A percentile compares a stretch with the other conserved stretches of the same genome.
phyloP scores from a whole-genome alignment of 2,888 invertebrate genomes.

The Diabrotica balteata region DNA sequence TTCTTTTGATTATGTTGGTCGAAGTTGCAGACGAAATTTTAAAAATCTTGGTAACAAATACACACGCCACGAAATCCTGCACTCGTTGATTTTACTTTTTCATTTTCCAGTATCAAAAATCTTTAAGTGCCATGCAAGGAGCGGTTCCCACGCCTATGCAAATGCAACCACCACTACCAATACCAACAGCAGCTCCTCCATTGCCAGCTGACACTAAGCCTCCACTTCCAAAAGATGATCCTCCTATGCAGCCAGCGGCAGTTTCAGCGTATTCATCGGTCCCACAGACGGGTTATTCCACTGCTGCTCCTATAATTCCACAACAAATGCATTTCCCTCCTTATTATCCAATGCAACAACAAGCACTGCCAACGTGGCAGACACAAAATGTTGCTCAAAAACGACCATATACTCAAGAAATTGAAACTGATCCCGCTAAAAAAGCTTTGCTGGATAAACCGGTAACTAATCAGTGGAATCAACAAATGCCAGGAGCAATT shows the following conservation, averaged over 20 bases:
- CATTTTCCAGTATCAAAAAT: conserved; percentile 64
- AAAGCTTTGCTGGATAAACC: conserved; percentile 31
- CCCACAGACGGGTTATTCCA: conserved; percentile 22
- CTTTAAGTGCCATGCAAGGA: conserved; percentile 56
- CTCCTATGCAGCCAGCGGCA: conserved; percentile 37
- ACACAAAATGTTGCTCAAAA: conserved; percentile 27
- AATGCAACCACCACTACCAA: conserved; percentile 54
- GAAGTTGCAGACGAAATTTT: too few species aligned
- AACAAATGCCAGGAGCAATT: conserved; percentile 17
- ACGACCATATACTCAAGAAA: conserved; percentile 32
- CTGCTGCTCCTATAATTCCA: neutral
- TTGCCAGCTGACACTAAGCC: conserved; percentile 61
- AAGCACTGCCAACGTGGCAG: conserved; percentile 30
- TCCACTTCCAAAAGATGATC: conserved; percentile 57
- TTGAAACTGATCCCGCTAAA: conserved; percentile 30
- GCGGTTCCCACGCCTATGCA: conserved; percentile 35
- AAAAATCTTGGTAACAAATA: too few species aligned
- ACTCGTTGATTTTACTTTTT: too few species aligned
- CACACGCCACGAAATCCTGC: too few species aligned
- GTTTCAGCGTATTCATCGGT: conserved; percentile 25
- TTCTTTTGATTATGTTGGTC: too few species aligned
- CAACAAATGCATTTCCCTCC: conserved; percentile 6
- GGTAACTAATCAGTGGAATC: conserved; percentile 27
- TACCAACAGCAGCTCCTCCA: conserved; percentile 60
- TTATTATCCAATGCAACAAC: conserved; percentile 5